Percentiles rank a stretch among this genome's conserved stretches.
Evolutionary conservation across 2,888 invertebrate species (phyloP).

Genomic region (Plebejus anna): DNA sequence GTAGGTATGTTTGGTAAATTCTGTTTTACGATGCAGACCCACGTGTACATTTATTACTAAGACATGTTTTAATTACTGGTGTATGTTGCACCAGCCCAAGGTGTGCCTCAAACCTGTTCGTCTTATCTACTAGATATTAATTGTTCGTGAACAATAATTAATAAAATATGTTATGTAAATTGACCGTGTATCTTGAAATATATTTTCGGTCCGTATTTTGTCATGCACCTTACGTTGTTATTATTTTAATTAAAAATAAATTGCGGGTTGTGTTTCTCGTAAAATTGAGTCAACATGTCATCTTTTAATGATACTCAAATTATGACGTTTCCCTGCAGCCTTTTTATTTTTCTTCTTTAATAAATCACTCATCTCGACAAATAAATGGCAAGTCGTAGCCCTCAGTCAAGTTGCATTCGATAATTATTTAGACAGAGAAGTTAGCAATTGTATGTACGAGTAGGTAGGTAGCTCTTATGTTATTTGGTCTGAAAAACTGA

Average conservation of each 20-base stretch:
- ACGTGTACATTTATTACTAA: neutral
- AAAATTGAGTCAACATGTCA: slow-evolving; percentile 10
- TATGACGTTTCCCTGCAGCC: neutral
- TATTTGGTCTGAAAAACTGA: too few species aligned
- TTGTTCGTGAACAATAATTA: slow-evolving; percentile 27
- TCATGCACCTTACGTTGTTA: slow-evolving; percentile 23
- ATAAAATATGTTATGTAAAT: slow-evolving; percentile 24
- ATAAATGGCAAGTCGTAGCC: neutral
- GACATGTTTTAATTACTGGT: slow-evolving; percentile 25
- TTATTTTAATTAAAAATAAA: slow-evolving; percentile 32
- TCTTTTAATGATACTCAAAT: slow-evolving; percentile 11
- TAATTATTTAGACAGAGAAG: neutral
- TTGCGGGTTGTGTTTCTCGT: neutral
- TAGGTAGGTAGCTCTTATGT: too few species aligned
- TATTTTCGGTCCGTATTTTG: slow-evolving; percentile 28
- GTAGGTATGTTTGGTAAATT: neutral
- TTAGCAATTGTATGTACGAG: neutral
- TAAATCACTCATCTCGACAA: neutral
- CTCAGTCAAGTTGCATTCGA: neutral
- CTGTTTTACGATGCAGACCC: neutral
- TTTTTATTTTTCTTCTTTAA: neutral
- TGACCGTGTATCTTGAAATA: slow-evolving; percentile 22
- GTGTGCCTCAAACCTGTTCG: slow-evolving; percentile 20
- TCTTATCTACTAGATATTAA: slow-evolving; percentile 23
- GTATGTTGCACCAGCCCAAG: slow-evolving; percentile 22